These are phyloP conservation scores for Bombus cullumanus DNA, from an alignment of 1,140 invertebrate species.

Conservation along the genomic window DNA sequence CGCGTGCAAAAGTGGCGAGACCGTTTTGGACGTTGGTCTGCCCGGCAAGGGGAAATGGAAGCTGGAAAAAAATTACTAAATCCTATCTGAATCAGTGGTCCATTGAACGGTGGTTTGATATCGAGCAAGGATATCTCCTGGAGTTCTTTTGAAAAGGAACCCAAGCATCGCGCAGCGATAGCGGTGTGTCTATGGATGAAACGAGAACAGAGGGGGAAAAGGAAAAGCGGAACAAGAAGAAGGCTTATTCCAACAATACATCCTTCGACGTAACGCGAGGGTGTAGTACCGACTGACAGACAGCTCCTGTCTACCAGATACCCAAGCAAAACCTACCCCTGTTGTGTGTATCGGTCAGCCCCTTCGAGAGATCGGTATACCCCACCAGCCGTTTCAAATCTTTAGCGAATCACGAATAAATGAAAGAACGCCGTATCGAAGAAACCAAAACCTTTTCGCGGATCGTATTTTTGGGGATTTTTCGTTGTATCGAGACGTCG, in stretches of 20 bases:
- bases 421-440: background rate
- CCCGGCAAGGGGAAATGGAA: background rate
- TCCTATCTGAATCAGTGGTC: constrained; percentile 72
- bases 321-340: constrained; percentile 65
- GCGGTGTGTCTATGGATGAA: background rate
- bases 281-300: constrained; percentile 71
- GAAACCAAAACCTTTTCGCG: background rate
- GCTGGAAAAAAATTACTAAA: constrained; percentile 72
- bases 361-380: constrained; percentile 21
- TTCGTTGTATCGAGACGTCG: background rate
- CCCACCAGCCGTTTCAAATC: background rate
- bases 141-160: constrained; percentile 68
- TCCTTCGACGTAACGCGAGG: constrained; percentile 63
- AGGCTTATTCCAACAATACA: constrained; percentile 78
- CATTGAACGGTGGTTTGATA: constrained; percentile 75
- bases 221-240: constrained; percentile 53
- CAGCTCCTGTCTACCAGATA: constrained; percentile 74
- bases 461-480: constrained; percentile 7
- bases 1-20: constrained; percentile 17
- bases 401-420: constrained; percentile 21
- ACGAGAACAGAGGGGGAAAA: background rate
- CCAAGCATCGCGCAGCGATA: constrained; percentile 52
- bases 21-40: constrained; percentile 40
- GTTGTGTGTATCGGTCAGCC: constrained; percentile 52
- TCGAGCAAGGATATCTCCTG: constrained; percentile 66